Percentiles rank a stretch among this genome's conserved stretches.
Conservation (phyloP, 2,888 invertebrate species). For the Orthosia incerta region DNA sequence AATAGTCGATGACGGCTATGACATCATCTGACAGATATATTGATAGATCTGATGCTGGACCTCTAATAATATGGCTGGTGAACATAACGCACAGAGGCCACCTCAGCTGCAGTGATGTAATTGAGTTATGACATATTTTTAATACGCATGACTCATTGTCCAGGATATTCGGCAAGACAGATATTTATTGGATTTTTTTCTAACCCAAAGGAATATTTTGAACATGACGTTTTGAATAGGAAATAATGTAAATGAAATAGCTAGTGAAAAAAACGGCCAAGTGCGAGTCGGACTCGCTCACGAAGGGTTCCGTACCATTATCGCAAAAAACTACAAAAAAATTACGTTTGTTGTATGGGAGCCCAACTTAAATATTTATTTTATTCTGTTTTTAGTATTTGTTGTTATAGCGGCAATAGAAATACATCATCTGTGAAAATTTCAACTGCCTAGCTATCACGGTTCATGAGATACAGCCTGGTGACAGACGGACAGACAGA, state of each 20-base stretch:
- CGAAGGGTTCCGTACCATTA: too few species aligned
- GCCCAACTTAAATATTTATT: too few species aligned
- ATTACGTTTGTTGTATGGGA: too few species aligned
- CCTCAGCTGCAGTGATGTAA: slow-evolving; percentile 62
- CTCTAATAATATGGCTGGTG: slow-evolving; percentile 72
- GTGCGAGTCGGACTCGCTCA: too few species aligned
- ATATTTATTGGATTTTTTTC: neutral
- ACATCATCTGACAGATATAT: slow-evolving; percentile 78
- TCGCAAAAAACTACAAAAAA: too few species aligned
- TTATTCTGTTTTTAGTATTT: too few species aligned
- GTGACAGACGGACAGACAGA: too few species aligned
- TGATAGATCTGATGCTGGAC: slow-evolving; percentile 75
- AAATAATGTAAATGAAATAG: neutral
- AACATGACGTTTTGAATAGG: neutral
- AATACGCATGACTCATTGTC: slow-evolving; percentile 47
- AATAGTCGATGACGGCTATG: slow-evolving; percentile 69
- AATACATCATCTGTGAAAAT: too few species aligned
- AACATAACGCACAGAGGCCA: slow-evolving; percentile 68
- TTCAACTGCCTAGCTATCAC: too few species aligned
- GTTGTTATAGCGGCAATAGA: too few species aligned
- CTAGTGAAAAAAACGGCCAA: neutral
- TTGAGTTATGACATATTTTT: slow-evolving; percentile 70
- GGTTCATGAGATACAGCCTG: too few species aligned
- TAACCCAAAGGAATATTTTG: neutral
- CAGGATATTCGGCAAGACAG: neutral